These are phyloP conservation scores for Alsophila aescularia DNA, from an alignment of 2,888 invertebrate species.

Conservation along the genomic window DNA sequence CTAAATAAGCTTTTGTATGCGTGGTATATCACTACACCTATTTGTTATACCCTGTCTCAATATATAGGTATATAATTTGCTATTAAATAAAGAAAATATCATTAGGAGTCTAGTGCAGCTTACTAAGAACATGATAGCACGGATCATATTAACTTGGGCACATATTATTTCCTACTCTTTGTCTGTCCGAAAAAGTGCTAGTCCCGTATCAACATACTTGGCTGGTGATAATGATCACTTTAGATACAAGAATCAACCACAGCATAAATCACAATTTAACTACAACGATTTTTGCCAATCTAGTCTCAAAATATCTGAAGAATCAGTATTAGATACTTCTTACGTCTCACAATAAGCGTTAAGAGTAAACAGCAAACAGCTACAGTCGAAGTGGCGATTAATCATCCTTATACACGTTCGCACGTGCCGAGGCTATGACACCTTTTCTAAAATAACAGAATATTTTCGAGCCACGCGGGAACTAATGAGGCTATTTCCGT, in stretches of 20 bases:
- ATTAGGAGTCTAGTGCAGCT: no score
- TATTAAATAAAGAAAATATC: no score
- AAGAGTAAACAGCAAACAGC: conserved; percentile 47
- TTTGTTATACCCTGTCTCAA: no score
- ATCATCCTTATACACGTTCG: conserved; percentile 50
- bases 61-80: no score
- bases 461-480: conserved; percentile 72
- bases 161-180: no score
- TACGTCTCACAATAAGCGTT: conserved; percentile 34
- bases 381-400: conserved; percentile 49
- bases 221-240: no score
- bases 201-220: no score
- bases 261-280: background rate
- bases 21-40: no score
- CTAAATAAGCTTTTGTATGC: no score
- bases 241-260: background rate
- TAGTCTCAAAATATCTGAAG: conserved; percentile 14
- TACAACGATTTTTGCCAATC: background rate
- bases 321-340: conserved; percentile 21
- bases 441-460: conserved; percentile 66
- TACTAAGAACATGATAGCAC: no score
- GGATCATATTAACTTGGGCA: no score
- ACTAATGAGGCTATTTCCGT: conserved; percentile 74
- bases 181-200: no score
- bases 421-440: conserved; percentile 58